These are phyloP conservation scores for Toxonevra muliebris DNA, from an alignment of 2,888 invertebrate genomes.

Conservation along the genomic window DNA sequence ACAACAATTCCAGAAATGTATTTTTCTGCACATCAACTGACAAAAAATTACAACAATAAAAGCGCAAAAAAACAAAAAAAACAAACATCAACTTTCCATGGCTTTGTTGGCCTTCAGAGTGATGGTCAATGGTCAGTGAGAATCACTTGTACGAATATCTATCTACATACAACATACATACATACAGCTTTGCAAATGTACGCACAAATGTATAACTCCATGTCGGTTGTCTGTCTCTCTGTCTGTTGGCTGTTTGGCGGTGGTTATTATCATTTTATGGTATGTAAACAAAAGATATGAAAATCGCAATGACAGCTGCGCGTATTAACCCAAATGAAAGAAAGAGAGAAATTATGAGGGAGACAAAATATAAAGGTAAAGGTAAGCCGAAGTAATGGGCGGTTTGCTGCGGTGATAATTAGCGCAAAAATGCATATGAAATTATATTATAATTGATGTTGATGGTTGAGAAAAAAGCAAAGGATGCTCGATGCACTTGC, in stretches of 20 bases:
- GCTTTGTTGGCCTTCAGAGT: too few species aligned
- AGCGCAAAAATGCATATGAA: constrained; percentile 26
- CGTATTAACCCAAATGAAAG: background rate
- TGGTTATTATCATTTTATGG: constrained; percentile 31
- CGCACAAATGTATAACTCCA: background rate
- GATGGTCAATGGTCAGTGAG: too few species aligned
- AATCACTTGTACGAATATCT: background rate
- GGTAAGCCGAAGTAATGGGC: background rate
- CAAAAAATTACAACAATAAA: too few species aligned
- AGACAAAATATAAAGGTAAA: background rate
- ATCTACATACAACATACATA: background rate
- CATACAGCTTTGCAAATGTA: background rate
- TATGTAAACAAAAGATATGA: constrained; percentile 33
- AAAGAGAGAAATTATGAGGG: background rate
- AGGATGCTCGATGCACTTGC: too few species aligned
- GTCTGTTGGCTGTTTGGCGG: background rate
- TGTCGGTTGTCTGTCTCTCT: constrained; percentile 3
- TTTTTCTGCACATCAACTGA: too few species aligned
- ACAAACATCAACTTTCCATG: too few species aligned
- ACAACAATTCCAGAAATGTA: too few species aligned
- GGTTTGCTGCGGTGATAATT: constrained; percentile 23
- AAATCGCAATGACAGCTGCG: constrained; percentile 31
- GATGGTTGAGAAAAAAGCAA: constrained; percentile 22
- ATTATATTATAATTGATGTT: constrained; percentile 28
- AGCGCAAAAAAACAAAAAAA: too few species aligned